phyloP scores from a whole-genome alignment of 1,140 invertebrate species.

The Aphidius ervi region DNA sequence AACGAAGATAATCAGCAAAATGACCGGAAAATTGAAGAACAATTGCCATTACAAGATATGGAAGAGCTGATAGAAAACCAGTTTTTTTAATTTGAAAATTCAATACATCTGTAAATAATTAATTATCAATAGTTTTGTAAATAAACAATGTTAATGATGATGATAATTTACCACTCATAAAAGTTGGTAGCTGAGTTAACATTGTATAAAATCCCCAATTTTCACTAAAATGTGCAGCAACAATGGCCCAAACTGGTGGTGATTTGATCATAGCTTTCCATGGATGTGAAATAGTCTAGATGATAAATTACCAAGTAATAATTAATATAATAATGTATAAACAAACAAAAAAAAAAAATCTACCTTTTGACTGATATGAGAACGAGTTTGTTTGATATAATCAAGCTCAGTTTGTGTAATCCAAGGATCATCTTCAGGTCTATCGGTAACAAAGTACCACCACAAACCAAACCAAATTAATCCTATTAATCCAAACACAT shows the following conservation, averaged over 20 bases:
- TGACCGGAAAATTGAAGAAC: slow-evolving; percentile 74
- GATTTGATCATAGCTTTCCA: slow-evolving; percentile 81
- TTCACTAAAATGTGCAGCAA: slow-evolving; percentile 86
- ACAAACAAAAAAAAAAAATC: background rate
- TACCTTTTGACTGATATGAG: slow-evolving; percentile 28
- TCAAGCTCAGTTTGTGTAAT: slow-evolving; percentile 73
- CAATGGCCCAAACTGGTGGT: slow-evolving; percentile 84
- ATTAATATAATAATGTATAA: too few species aligned
- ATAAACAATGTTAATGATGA: background rate
- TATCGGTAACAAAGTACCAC: slow-evolving; percentile 69
- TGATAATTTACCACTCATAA: slow-evolving; percentile 69
- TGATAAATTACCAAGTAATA: background rate
- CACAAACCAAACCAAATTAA: slow-evolving; percentile 69
- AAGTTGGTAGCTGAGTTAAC: slow-evolving; percentile 84
- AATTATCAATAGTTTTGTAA: background rate
- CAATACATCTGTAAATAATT: slow-evolving; percentile 60
- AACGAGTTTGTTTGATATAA: slow-evolving; percentile 62
- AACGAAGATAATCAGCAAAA: slow-evolving; percentile 72
- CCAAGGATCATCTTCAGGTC: slow-evolving; percentile 69
- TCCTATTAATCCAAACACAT: slow-evolving; percentile 76
- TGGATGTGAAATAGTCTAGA: slow-evolving; percentile 60
- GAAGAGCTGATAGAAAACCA: slow-evolving; percentile 77
- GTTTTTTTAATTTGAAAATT: slow-evolving; percentile 69
- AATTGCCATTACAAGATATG: slow-evolving; percentile 81
- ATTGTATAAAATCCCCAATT: slow-evolving; percentile 96